phyloP scores from a whole-genome alignment of 2,888 invertebrate species.

The Idaea dimidiata region DNA sequence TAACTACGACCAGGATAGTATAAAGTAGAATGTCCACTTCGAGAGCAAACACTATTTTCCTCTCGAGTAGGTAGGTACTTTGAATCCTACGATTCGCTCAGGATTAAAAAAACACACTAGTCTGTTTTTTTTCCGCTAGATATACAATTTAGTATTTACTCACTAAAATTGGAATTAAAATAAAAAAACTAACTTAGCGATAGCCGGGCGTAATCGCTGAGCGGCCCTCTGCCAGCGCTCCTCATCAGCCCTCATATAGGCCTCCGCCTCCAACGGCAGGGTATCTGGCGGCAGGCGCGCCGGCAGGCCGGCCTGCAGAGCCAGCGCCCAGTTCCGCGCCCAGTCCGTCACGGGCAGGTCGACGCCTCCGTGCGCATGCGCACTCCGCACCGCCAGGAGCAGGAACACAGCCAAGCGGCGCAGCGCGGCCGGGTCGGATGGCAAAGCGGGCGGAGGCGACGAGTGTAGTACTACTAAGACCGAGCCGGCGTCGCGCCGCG shows the following conservation, averaged over 20 bases:
- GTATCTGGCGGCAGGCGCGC: constrained; percentile 41
- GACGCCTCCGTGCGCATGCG: constrained; percentile 48
- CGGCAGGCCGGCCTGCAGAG: constrained; percentile 56
- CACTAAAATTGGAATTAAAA: too few relatives aligned
- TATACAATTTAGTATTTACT: too few relatives aligned
- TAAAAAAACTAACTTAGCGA: constrained; percentile 38
- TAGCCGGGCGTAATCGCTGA: constrained; percentile 25
- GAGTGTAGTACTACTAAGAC: constrained; percentile 62
- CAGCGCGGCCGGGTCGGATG: constrained; percentile 45
- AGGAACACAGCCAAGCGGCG: constrained; percentile 58
- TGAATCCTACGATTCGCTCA: too few relatives aligned
- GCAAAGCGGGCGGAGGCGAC: constrained; percentile 54
- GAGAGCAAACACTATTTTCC: too few relatives aligned
- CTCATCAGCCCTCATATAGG: constrained; percentile 46
- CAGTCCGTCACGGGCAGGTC: constrained; percentile 69
- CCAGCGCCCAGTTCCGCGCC: constrained; percentile 69
- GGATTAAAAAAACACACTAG: too few relatives aligned
- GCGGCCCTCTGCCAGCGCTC: constrained; percentile 44
- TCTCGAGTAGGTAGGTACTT: too few relatives aligned
- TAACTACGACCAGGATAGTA: too few relatives aligned
- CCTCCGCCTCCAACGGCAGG: constrained; percentile 50
- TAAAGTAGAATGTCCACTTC: too few relatives aligned
- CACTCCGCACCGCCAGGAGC: constrained; percentile 53
- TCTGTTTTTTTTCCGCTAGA: too few relatives aligned
- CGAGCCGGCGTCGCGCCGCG: constrained; percentile 43